phyloP scores from a whole-genome alignment of 2,888 invertebrate species.

The Lordiphosa andalusiaca region DNA sequence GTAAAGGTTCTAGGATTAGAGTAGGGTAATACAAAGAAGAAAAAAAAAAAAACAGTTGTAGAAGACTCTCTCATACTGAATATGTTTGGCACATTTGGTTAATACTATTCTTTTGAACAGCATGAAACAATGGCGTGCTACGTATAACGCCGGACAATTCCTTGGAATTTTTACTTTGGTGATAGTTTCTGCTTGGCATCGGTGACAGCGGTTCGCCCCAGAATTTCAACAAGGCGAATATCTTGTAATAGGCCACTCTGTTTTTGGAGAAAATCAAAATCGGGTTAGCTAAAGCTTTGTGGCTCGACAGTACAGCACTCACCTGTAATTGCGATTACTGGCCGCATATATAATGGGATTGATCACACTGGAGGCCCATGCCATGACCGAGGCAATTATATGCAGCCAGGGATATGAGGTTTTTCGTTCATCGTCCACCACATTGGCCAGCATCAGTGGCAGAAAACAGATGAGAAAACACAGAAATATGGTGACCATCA shows the following conservation, averaged over 20 bases:
- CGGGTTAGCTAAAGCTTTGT: too few relatives aligned
- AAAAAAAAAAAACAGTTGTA: slow-evolving; percentile 7
- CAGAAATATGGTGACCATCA: slow-evolving; percentile 93
- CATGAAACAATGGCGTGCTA: slow-evolving; percentile 78
- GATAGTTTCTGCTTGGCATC: slow-evolving; percentile 79
- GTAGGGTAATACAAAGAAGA: slow-evolving; percentile 40
- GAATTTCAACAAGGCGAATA: slow-evolving; percentile 78
- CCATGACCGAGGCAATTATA: slow-evolving; percentile 90
- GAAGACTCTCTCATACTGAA: slow-evolving; percentile 68
- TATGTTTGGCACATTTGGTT: slow-evolving; percentile 78
- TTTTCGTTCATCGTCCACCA: slow-evolving; percentile 88
- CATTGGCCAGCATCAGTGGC: slow-evolving; percentile 93
- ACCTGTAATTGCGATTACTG: slow-evolving; percentile 90
- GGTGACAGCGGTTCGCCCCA: slow-evolving; percentile 80
- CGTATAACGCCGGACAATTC: slow-evolving; percentile 77
- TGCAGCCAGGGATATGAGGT: slow-evolving; percentile 87
- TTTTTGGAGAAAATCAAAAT: slow-evolving; percentile 13
- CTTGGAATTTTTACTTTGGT: slow-evolving; percentile 78
- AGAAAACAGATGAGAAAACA: slow-evolving; percentile 93
- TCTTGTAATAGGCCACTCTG: slow-evolving; percentile 79
- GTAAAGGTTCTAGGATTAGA: slow-evolving; percentile 24
- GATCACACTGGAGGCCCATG: slow-evolving; percentile 94
- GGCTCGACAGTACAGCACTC: not conserved
- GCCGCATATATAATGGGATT: slow-evolving; percentile 95
- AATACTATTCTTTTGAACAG: slow-evolving; percentile 74